Evolutionary conservation across 2,888 invertebrate genomes (phyloP).

Genomic region (Tipula lateralis): DNA sequence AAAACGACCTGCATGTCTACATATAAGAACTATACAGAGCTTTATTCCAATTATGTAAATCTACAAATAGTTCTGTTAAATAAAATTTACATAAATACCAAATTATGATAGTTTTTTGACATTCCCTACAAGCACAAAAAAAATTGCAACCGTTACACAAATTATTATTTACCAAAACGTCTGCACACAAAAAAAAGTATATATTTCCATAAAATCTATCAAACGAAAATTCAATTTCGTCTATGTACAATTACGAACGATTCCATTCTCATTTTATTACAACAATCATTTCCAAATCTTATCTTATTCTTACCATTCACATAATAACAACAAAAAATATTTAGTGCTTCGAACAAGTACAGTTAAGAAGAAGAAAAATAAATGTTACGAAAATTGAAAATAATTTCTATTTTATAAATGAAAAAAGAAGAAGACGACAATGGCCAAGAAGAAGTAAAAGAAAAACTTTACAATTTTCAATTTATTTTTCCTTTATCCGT

Average conservation of each 20-base stretch:
- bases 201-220: background rate
- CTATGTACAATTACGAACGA: background rate
- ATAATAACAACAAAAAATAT: background rate
- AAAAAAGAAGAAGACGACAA: background rate
- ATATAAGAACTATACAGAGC: too few species aligned
- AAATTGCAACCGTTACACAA: background rate
- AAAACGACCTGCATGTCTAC: too few species aligned
- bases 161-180: background rate
- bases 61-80: too few species aligned
- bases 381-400: background rate
- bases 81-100: background rate
- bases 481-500: background rate
- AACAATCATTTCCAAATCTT: background rate
- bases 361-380: background rate
- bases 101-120: background rate
- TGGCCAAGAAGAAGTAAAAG: background rate
- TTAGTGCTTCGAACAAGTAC: background rate
- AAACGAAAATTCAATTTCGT: background rate
- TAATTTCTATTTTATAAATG: background rate
- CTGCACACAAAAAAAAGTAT: background rate
- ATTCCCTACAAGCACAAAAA: background rate
- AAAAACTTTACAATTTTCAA: slow-evolving; percentile 3
- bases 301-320: background rate
- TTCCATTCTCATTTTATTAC: background rate
- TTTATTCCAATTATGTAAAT: too few species aligned